Base-by-base conservation (phyloP, 1,140 invertebrate species). In the Monochamus saltuarius region DNA sequence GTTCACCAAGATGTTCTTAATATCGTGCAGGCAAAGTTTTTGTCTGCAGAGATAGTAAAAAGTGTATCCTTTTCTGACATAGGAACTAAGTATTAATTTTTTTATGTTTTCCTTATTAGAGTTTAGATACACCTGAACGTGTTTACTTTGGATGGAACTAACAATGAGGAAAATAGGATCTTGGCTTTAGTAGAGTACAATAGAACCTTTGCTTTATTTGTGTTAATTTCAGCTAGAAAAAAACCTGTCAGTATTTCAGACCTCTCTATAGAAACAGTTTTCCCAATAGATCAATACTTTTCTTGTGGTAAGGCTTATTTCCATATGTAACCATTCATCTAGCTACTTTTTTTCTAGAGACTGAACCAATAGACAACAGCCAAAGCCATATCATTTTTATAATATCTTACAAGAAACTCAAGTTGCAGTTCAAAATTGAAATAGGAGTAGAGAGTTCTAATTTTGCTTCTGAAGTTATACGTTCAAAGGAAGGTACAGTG, bases 261-360 rank as follows among this genome's bases (percentile, higher is more conserved):
- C 76, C 76, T 91, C 61, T 83, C 84, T 7, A 82, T 90, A 70
- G 88, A 90, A 77, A 83, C 83, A 71, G 82, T 88, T 40, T 78
- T 91, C 64, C 88, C 89, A n/a, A 84, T 92, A 49, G 85, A 90
- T 77, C 81, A 83, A 63, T 84, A 84, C 67, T 90, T 91, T 76
- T 85, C 85, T 73, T 91, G 86, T 81, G 85, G 89, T 80, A 86
- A 89, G 72, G 85, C 84, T 86, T 49, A 16, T 42, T 11, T 39
- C 35, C 38, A 19, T 43, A 6, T 29, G 40, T 47, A 42, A 2
- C 17, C 13, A 4, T 57, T 16, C 13, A 1, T 14, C 40, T 61
- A n/a, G 14, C 55, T 35, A 29, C 40, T 56, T 53, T 61, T 55
- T 50, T 75, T 78, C 56, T 64, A 84, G 85, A 84, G 76, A 81